phyloP scores from a whole-genome alignment of 2,797 vertebrate genomes.

The Eulemur albifrons region DNA sequence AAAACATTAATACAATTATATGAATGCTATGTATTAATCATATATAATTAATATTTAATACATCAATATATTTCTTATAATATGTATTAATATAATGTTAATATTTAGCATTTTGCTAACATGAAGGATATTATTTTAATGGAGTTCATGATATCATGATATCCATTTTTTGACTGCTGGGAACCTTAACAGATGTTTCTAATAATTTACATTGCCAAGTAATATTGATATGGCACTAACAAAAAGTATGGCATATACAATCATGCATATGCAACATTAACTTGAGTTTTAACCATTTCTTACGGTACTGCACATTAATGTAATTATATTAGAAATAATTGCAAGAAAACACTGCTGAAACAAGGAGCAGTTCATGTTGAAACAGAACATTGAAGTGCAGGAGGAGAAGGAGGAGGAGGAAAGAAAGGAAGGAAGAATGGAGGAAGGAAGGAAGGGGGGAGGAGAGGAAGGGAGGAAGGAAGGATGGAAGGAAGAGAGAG shows the following conservation, averaged over 20 bases:
- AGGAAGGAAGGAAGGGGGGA: neutral
- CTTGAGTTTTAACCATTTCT: neutral
- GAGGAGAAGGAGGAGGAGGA: neutral
- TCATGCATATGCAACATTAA: neutral
- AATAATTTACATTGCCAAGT: neutral
- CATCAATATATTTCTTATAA: neutral
- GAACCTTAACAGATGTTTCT: neutral
- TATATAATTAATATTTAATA: neutral
- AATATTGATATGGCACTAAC: neutral
- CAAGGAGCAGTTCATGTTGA: neutral
- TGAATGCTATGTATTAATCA: neutral
- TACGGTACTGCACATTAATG: neutral
- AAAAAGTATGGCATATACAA: neutral
- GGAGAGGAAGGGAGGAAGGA: neutral
- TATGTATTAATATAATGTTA: neutral
- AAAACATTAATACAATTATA: neutral
- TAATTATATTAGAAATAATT: neutral
- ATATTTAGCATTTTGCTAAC: neutral
- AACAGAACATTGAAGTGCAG: neutral
- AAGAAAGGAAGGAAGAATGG: neutral
- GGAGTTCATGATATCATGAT: neutral
- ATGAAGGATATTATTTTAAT: neutral
- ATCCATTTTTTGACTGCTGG: neutral
- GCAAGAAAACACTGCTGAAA: neutral
- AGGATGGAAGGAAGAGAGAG: neutral